Evolutionary conservation across 1,140 invertebrate genomes (phyloP).

Genomic region (Papilio polyxenes): DNA sequence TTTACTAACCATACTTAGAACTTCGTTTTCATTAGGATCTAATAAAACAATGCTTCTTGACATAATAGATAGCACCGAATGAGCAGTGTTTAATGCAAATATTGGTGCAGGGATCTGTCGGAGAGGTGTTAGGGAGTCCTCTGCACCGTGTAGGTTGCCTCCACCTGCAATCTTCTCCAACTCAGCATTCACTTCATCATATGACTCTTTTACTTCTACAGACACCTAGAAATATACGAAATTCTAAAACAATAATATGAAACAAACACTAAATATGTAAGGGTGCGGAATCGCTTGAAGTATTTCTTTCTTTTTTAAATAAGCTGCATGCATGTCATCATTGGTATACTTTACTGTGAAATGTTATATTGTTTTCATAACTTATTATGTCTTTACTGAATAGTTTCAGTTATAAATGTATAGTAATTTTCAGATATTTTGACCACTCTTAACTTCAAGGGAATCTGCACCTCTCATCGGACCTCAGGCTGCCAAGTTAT

Average conservation of each 20-base stretch:
- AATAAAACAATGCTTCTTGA: slow-evolving; percentile 55
- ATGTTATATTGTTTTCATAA: not conserved
- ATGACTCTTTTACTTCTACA: slow-evolving; percentile 44
- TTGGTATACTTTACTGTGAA: not conserved
- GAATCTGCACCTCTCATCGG: too few relatives aligned
- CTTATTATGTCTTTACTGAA: not conserved
- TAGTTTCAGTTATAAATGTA: not conserved
- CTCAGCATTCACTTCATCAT: slow-evolving; percentile 59
- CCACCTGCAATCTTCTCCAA: slow-evolving; percentile 58
- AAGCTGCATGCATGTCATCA: not conserved
- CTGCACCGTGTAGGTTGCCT: slow-evolving; percentile 27
- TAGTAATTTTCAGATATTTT: too few relatives aligned
- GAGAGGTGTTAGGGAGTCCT: slow-evolving; percentile 58
- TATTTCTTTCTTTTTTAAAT: not conserved
- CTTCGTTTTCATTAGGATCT: slow-evolving; percentile 52
- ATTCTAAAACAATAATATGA: not conserved
- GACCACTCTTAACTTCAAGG: too few relatives aligned
- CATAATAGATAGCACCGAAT: slow-evolving; percentile 60
- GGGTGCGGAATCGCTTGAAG: too few relatives aligned
- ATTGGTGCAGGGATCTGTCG: slow-evolving; percentile 66
- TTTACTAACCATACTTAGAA: slow-evolving; percentile 55
- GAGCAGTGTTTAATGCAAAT: slow-evolving; percentile 61
- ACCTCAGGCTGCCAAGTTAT: too few relatives aligned
- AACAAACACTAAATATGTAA: not conserved
- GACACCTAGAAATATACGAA: slow-evolving; percentile 6